Base-by-base conservation (phyloP, 2,888 invertebrate species). In the Pardosa pseudoannulata region DNA sequence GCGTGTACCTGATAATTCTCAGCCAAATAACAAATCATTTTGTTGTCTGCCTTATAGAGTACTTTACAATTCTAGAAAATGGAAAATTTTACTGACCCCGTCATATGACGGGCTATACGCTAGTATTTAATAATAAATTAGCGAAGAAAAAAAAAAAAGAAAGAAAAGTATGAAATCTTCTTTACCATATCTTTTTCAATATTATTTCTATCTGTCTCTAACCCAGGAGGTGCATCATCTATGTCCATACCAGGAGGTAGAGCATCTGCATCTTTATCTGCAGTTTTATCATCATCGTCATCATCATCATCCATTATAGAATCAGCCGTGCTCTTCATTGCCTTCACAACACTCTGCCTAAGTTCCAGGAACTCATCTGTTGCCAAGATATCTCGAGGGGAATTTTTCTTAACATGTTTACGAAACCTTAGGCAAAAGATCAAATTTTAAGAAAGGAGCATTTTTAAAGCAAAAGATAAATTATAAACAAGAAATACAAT, bases 321-420 rank as follows among this genome's bases (percentile, higher is more conserved):
- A 0, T 92, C 90, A 70, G 92, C 91, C 50, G 89, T 90, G 36
- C 65, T 72, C n/a, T 83, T 82, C 11, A 76, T 32, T 6, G 67
- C 41, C 27, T 73, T 79, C 7, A 88, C 79, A 32, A 86, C 76
- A 91, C 96, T 96, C 68, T 94, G 94, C 36, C 97, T 94, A 88
- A 97, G 92, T 0, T 94, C 94, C 85, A 96, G 92, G 91, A 98
- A 96, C 92, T 98, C 98, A 90, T 95, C 96, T 46, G 94, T 94
- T 87, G 94, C 93, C 89, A 98, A 93, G 88, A 96, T 95, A 90
- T 96, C 95, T 91, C 95, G 94, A 68, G 97, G 96, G 88, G 95
- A 93, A 92, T 97, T 95, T 64, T 94, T 94, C 91, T 95, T 95
- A 87, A 98, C 95, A 91, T 96, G 95, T 92, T 96, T 96, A 93